A percentile compares a stretch with the other conserved stretches of the same genome.
Evolutionary conservation across 2,113 vertebrate species (phyloP).

Genomic region (Syrrhaptes paradoxus): DNA sequence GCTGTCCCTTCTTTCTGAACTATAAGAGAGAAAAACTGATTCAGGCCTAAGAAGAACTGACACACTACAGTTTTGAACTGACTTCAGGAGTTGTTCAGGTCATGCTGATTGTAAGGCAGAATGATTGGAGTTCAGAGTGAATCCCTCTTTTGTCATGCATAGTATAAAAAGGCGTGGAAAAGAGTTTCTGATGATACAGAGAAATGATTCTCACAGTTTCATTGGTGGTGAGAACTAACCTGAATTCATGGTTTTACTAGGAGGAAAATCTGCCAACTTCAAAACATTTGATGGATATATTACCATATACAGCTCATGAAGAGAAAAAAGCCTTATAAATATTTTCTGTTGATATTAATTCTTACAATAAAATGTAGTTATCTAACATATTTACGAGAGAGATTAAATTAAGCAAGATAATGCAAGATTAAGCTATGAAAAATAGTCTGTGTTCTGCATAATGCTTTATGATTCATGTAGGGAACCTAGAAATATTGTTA

Average conservation of each 20-base stretch:
- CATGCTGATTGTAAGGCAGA: neutral
- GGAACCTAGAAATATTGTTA: constrained; percentile 76
- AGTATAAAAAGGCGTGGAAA: neutral
- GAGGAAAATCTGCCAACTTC: constrained; percentile 60
- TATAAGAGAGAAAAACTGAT: neutral
- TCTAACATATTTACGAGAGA: constrained; percentile 74
- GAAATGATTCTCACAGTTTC: constrained; percentile 7
- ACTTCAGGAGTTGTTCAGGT: neutral
- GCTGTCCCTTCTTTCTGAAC: neutral
- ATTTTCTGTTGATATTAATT: constrained; percentile 71
- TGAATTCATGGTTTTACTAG: neutral
- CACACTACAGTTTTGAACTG: neutral
- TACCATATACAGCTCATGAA: constrained; percentile 25
- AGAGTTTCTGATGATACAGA: constrained; percentile 6
- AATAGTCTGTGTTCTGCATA: constrained; percentile 74
- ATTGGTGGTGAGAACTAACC: neutral
- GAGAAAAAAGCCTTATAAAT: constrained; percentile 72
- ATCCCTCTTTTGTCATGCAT: neutral
- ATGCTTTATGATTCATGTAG: constrained; percentile 74
- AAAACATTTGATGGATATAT: constrained; percentile 33
- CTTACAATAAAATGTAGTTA: constrained; percentile 71
- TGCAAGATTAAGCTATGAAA: constrained; percentile 70
- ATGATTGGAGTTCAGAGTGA: neutral
- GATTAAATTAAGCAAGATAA: constrained; percentile 76
- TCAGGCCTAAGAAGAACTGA: neutral